These are phyloP conservation scores for Cheilosia pagana DNA, from an alignment of 2,888 invertebrate species.

Conservation along the genomic window DNA sequence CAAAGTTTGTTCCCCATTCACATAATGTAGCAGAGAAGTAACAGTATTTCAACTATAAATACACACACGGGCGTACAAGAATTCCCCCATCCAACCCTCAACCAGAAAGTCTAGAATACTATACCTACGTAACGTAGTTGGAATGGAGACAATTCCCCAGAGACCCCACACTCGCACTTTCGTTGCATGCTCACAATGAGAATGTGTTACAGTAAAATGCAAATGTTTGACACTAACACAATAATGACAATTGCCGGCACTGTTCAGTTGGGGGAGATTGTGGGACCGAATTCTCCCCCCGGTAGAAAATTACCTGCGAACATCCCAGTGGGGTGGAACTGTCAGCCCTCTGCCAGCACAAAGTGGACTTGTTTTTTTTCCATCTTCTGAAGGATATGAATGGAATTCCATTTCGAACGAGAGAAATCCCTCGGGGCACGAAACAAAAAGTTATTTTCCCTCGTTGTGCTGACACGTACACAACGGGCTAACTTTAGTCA, in stretches of 20 bases:
- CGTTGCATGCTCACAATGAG: conserved; percentile 35
- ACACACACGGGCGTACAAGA: not conserved
- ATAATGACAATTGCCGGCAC: conserved; percentile 71
- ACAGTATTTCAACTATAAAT: conserved; percentile 1
- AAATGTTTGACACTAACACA: conserved; percentile 77
- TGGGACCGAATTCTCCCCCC: conserved; percentile 7
- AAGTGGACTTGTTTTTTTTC: conserved; percentile 22
- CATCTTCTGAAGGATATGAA: conserved; percentile 41
- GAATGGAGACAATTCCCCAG: conserved; percentile 53
- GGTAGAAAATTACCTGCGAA: conserved; percentile 59
- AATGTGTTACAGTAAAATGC: conserved; percentile 74
- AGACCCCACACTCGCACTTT: conserved; percentile 28
- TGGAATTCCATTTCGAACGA: conserved; percentile 66
- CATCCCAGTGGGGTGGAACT: conserved; percentile 15
- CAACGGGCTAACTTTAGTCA: conserved; percentile 27
- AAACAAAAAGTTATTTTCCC: conserved; percentile 69
- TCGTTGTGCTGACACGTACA: conserved; percentile 25
- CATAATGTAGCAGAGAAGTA: not conserved
- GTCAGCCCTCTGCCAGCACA: conserved; percentile 17
- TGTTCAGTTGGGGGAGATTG: conserved; percentile 14
- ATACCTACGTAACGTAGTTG: conserved; percentile 5
- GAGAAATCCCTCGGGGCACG: conserved; percentile 71
- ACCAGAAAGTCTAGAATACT: not conserved
- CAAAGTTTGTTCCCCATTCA: conserved; percentile 6
- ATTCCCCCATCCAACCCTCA: conserved; percentile 8